phyloP scores from a whole-genome alignment of 2,888 invertebrate species.

The Patella ulyssiponensis region DNA sequence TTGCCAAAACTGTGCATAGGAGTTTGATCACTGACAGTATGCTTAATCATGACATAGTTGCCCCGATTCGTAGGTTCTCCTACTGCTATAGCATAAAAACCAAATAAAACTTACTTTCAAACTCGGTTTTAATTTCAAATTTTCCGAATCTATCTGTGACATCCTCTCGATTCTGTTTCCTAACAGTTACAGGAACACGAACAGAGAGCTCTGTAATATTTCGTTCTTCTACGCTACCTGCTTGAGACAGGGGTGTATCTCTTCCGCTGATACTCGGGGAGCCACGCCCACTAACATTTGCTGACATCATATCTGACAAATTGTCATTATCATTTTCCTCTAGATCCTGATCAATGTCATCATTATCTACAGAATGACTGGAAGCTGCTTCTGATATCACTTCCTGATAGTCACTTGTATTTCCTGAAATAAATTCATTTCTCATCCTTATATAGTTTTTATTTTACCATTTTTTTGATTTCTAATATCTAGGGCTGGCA shows the following conservation, averaged over 20 bases:
- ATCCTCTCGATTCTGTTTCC: slow-evolving; percentile 90
- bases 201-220: slow-evolving; percentile 52
- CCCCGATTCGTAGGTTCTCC: too few species aligned
- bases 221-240: slow-evolving; percentile 63
- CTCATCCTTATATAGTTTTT: neutral
- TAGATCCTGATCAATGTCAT: slow-evolving; percentile 75
- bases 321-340: slow-evolving; percentile 82
- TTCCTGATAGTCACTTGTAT: slow-evolving; percentile 93
- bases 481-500: too few species aligned
- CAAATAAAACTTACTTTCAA: slow-evolving; percentile 57
- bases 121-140: slow-evolving; percentile 83
- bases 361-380: slow-evolving; percentile 86
- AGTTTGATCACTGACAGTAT: too few species aligned
- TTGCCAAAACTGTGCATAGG: too few species aligned
- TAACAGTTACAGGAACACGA: slow-evolving; percentile 72
- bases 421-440: slow-evolving; percentile 73
- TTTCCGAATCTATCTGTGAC: slow-evolving; percentile 99
- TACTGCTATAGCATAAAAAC: too few species aligned
- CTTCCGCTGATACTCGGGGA: slow-evolving; percentile 76
- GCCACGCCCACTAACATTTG: slow-evolving; percentile 89
- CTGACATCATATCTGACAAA: slow-evolving; percentile 96
- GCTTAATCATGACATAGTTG: too few species aligned
- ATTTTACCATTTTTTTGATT: neutral
- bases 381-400: slow-evolving; percentile 96
- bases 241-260: slow-evolving; percentile 94